Evolutionary conservation across 2,888 invertebrate species (phyloP).

Genomic region (Euzophera pinguis): DNA sequence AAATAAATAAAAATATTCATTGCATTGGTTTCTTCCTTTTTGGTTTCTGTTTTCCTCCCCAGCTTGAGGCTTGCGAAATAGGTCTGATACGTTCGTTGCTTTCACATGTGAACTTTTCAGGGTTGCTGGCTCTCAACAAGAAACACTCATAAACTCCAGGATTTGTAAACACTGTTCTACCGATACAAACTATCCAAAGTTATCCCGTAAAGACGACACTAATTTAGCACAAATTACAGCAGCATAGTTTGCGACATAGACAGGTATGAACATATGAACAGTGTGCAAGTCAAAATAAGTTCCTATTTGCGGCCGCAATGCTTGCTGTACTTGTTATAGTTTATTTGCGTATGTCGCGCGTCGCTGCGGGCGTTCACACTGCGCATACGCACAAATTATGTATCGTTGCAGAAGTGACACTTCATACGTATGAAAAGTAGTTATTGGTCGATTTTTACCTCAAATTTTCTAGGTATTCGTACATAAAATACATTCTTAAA

Average conservation of each 20-base stretch:
- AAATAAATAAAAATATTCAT: too few relatives aligned
- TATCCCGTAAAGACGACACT: background rate
- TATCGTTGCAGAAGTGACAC: background rate
- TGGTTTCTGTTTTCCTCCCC: too few relatives aligned
- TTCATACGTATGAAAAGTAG: background rate
- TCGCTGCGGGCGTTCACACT: constrained; percentile 69
- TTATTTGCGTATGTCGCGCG: constrained; percentile 73
- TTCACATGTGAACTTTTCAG: too few relatives aligned
- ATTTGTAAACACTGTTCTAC: too few relatives aligned
- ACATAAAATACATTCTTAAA: too few relatives aligned
- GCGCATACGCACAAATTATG: constrained; percentile 16
- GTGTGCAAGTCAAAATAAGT: constrained; percentile 31
- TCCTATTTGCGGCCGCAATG: constrained; percentile 47
- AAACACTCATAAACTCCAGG: too few relatives aligned
- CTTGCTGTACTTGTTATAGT: constrained; percentile 34
- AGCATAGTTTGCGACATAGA: background rate
- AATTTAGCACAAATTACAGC: background rate
- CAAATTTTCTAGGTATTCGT: too few relatives aligned
- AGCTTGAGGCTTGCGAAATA: too few relatives aligned
- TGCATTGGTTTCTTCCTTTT: too few relatives aligned
- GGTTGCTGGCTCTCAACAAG: too few relatives aligned
- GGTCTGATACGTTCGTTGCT: too few relatives aligned
- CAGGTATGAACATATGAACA: background rate
- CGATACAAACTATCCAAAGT: too few relatives aligned
- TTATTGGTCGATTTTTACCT: background rate